Percentiles rank a stretch among this genome's conserved stretches.
phyloP scores from a whole-genome alignment of 2,888 invertebrate species.

The Eupithecia exiguata region DNA sequence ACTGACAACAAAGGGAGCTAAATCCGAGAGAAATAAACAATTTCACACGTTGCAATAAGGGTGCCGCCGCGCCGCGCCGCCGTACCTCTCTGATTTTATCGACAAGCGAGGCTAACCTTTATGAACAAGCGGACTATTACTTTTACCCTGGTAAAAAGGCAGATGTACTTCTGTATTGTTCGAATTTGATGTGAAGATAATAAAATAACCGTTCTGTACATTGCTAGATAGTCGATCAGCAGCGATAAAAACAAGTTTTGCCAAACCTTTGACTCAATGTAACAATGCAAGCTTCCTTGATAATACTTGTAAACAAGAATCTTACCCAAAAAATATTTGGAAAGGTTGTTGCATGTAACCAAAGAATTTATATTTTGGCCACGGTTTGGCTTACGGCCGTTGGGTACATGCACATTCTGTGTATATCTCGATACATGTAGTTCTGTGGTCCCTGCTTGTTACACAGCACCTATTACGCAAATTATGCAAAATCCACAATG shows the following conservation, averaged over 20 bases:
- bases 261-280: not conserved
- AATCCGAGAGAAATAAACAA: constrained; percentile 71
- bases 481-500: not conserved
- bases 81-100: constrained; percentile 62
- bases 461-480: too few relatives aligned
- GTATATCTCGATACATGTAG: too few relatives aligned
- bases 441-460: too few relatives aligned
- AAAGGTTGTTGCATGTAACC: not conserved
- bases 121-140: constrained; percentile 49
- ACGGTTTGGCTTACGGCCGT: not conserved
- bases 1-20: constrained; percentile 67
- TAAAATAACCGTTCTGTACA: not conserved
- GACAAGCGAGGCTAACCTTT: constrained; percentile 52
- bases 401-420: too few relatives aligned
- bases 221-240: not conserved
- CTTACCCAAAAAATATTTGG: not conserved
- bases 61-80: constrained; percentile 43
- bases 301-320: not conserved
- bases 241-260: constrained; percentile 15
- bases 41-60: constrained; percentile 69
- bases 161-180: constrained; percentile 33
- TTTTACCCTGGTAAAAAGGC: constrained; percentile 38
- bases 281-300: not conserved
- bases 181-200: constrained; percentile 18
- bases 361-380: not conserved